phyloP scores from a whole-genome alignment of 2,797 vertebrate species.

The Hoplostethus atlanticus region DNA sequence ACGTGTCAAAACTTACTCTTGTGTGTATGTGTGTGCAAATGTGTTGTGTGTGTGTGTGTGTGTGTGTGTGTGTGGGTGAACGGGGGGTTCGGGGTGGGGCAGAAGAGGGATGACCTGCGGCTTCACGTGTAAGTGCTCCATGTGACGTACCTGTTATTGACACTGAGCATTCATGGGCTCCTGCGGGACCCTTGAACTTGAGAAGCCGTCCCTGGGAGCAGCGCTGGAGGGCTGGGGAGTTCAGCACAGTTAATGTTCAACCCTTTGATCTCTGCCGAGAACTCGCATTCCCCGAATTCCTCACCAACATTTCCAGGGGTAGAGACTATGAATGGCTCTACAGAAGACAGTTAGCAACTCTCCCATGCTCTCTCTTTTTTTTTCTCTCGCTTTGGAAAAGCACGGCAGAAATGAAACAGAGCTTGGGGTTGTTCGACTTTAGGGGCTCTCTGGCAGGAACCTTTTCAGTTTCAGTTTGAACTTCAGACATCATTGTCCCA shows the following conservation, averaged over 20 bases:
- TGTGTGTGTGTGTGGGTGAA: background rate
- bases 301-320: conserved; percentile 71
- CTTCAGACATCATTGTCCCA: background rate
- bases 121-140: conserved; percentile 60
- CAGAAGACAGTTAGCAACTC: conserved; percentile 72
- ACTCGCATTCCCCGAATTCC: conserved; percentile 85
- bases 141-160: conserved; percentile 78
- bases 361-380: conserved; percentile 22
- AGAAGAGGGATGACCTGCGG: conserved; percentile 22
- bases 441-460: conserved; percentile 17
- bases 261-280: conserved; percentile 80
- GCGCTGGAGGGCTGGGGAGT: conserved; percentile 70
- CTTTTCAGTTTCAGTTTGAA: conserved; percentile 9
- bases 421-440: conserved; percentile 11
- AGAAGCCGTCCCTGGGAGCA: conserved; percentile 71
- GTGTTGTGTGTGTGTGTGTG: background rate
- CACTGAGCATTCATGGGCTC: conserved; percentile 64
- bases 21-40: conserved; percentile 3
- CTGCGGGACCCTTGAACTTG: conserved; percentile 76
- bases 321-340: conserved; percentile 73
- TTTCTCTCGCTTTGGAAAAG: conserved; percentile 39
- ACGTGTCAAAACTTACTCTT: background rate
- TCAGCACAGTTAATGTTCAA: conserved; percentile 84
- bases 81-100: background rate
- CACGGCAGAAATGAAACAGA: conserved; percentile 29